Percentiles rank a stretch among this genome's conserved stretches.
Conservation (phyloP, 2,888 invertebrate species). For the Didymodactylos carnosus region DNA sequence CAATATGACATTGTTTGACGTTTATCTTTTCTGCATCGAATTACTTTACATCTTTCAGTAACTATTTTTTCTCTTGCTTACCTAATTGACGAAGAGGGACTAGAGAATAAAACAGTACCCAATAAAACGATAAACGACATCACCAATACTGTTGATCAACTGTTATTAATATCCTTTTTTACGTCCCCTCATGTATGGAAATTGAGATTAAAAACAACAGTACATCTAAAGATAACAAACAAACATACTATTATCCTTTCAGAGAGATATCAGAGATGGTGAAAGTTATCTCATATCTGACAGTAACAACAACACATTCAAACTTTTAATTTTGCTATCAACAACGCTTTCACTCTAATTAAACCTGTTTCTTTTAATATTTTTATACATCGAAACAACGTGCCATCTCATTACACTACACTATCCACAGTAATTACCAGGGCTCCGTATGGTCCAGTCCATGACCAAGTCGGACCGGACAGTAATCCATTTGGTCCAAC, state of each 20-base stretch:
- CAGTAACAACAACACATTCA: neutral
- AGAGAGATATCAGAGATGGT: no score
- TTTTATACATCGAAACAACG: slow-evolving; percentile 31
- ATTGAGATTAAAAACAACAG: no score
- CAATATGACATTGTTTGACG: neutral
- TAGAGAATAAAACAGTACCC: neutral
- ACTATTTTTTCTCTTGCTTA: neutral
- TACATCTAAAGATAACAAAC: no score
- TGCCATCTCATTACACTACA: slow-evolving; percentile 34
- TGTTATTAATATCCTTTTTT: no score
- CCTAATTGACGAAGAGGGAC: no score
- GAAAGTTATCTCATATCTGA: neutral
- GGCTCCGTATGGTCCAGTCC: slow-evolving; percentile 23
- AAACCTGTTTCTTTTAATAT: slow-evolving; percentile 27
- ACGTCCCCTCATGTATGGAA: no score
- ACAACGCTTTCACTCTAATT: slow-evolving; percentile 23
- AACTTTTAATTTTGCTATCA: neutral
- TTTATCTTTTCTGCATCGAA: neutral
- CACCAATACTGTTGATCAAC: no score
- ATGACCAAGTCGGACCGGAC: slow-evolving; percentile 27
- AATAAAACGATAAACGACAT: no score
- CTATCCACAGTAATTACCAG: slow-evolving; percentile 34
- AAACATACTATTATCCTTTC: no score
- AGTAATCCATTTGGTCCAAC: no score
- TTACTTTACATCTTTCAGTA: neutral